phyloP scores from a whole-genome alignment of 2,888 invertebrate genomes.

The Erebia ligea region DNA sequence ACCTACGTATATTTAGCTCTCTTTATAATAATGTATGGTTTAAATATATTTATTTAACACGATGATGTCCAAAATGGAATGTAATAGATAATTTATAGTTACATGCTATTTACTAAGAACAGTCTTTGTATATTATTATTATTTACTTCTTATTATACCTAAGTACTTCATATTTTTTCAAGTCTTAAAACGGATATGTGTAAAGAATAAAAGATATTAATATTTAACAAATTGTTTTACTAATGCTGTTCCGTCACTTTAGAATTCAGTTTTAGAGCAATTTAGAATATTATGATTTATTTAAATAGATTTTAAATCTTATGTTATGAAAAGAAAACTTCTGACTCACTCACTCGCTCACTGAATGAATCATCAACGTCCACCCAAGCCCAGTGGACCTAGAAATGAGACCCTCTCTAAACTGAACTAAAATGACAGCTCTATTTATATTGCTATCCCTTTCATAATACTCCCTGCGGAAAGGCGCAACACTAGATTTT shows the following conservation, averaged over 20 bases:
- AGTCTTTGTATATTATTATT: conserved; percentile 41
- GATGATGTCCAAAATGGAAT: conserved; percentile 21
- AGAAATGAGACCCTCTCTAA: no score
- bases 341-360: no score
- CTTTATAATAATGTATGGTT: conserved; percentile 55
- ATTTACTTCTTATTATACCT: conserved; percentile 38
- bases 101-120: conserved; percentile 35
- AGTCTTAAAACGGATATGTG: conserved; percentile 44
- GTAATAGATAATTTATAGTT: conserved; percentile 22
- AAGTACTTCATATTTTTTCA: conserved; percentile 44
- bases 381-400: no score
- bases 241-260: neutral
- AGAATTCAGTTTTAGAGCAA: no score
- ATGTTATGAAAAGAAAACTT: no score
- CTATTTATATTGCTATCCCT: no score
- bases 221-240: conserved; percentile 23
- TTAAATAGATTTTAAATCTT: no score
- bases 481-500: no score
- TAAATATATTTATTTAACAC: conserved; percentile 8
- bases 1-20: conserved; percentile 65
- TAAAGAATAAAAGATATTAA: conserved; percentile 42
- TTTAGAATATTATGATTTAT: no score
- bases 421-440: no score
- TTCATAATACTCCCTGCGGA: no score
- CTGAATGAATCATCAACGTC: no score